Percentiles rank a stretch among this genome's conserved stretches.
These are phyloP conservation scores for Chloroceryle inda DNA, from an alignment of 2,797 vertebrate species.

Conservation along the genomic window DNA sequence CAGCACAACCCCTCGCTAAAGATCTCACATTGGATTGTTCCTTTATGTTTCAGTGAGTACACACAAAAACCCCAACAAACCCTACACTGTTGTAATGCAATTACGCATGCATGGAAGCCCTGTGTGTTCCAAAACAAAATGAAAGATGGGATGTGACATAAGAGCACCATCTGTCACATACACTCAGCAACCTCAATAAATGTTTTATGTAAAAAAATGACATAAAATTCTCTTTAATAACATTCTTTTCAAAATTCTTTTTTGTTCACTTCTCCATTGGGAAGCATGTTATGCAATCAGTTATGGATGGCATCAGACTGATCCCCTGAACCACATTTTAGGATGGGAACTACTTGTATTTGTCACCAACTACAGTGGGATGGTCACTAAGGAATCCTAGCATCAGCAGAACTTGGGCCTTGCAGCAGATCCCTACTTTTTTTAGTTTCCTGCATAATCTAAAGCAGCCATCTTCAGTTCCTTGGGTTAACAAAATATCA, in stretches of 20 bases:
- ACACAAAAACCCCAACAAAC: not conserved
- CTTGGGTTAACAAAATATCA: not conserved
- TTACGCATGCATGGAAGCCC: slow-evolving; percentile 62
- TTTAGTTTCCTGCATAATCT: not conserved
- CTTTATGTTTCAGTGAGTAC: slow-evolving; percentile 48
- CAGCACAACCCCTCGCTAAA: not conserved
- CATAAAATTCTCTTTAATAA: slow-evolving; percentile 59
- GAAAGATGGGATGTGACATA: slow-evolving; percentile 68
- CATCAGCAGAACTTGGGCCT: not conserved
- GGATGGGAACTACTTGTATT: not conserved
- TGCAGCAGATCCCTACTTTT: not conserved
- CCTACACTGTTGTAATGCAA: slow-evolving; percentile 49
- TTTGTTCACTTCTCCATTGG: not conserved
- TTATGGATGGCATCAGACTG: not conserved
- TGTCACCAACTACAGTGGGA: not conserved
- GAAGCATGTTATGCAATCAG: slow-evolving; percentile 17
- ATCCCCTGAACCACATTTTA: not conserved
- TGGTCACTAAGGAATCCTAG: not conserved
- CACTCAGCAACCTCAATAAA: slow-evolving; percentile 66
- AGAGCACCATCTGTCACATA: slow-evolving; percentile 75
- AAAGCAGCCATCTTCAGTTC: not conserved
- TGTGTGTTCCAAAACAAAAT: slow-evolving; percentile 64
- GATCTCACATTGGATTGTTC: not conserved
- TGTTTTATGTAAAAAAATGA: slow-evolving; percentile 62
- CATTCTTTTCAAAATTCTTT: not conserved